Evolutionary conservation across 92 coral and sea anemone species (phyloP), one percentile per base, ranked within the genome.

Genomic region (Siderastrea siderea): DNA sequence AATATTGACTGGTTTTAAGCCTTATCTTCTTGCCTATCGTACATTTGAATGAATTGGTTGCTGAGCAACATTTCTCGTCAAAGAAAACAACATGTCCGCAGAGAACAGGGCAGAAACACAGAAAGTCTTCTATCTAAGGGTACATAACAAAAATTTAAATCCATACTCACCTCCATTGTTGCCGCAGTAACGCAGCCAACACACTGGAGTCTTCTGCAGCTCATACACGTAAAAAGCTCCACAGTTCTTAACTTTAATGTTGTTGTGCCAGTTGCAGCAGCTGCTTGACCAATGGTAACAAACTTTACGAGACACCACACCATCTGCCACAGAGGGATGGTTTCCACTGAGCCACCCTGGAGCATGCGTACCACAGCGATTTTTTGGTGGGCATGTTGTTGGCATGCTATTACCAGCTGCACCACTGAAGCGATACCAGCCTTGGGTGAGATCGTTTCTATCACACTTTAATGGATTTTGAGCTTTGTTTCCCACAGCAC

Each of bases 321-420:
- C 84, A 4, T 80, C 75, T 4, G 7, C 17, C 11, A 53, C 50
- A 49, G 62, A 6, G 10, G 84, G 84, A 51, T 80, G 75, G 0
- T 52, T 14, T 1, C 75, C 84, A 13, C 51, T 50, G 12, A 80
- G 17, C 84, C 84, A 80, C 6, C 84, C 84, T 14, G 84, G 84
- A 80, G 84, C 75, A 19, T 80, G 74, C 47, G 84, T 52, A 50
- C 84, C 84, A 19, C 84, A 80, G 3, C 84, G 74, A 1, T 52
- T 66, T 26, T 26, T 67, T 46, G 62, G 63, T 3, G 67, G 75
- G 8, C 84, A 80, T 0, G 2, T 10, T 3, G 48, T 53, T 19
- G 84, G 74, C 2, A 80, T 80, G 10, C 1, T 14, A 12, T 50
- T 19, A 6, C 84, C 84, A 17, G 49, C 47, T 9, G 8, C 38